phyloP scores from a whole-genome alignment of 1,140 invertebrate species.

The Metaphire vulgaris region DNA sequence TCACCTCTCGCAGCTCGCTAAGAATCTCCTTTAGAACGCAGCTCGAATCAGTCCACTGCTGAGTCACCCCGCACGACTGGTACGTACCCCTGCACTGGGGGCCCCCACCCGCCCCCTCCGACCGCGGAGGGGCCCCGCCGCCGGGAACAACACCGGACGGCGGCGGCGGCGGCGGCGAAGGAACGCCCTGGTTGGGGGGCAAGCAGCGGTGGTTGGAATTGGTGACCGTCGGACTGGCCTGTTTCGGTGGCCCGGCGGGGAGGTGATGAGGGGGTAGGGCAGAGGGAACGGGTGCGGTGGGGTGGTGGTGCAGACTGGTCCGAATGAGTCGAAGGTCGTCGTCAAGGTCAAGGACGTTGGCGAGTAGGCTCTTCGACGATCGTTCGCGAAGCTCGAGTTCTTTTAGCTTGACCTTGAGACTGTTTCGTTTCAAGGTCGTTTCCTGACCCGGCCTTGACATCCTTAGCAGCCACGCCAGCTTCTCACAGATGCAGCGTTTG shows the following conservation, averaged over 20 bases:
- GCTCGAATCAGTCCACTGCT: slow-evolving; percentile 18
- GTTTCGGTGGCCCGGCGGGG: not conserved
- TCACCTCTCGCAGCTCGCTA: slow-evolving; percentile 90
- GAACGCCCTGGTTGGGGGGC: not conserved
- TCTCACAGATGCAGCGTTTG: slow-evolving; percentile 83
- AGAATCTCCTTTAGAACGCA: slow-evolving; percentile 80
- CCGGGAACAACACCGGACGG: not conserved
- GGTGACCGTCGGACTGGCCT: not conserved
- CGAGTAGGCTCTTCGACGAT: slow-evolving; percentile 84
- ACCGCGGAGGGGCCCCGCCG: not conserved
- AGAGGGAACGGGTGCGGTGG: not conserved
- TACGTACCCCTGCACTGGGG: not conserved
- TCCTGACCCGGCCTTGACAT: slow-evolving; percentile 79
- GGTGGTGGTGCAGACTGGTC: not conserved
- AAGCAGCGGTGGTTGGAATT: not conserved
- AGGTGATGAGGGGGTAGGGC: not conserved
- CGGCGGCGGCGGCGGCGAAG: too few relatives aligned
- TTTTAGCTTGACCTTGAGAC: not conserved
- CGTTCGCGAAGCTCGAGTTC: slow-evolving; percentile 85
- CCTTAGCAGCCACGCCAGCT: slow-evolving; percentile 88
- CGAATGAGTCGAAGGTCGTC: slow-evolving; percentile 62
- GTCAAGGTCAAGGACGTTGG: slow-evolving; percentile 92
- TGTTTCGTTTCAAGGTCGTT: not conserved
- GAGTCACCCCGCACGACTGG: not conserved
- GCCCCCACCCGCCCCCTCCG: too few relatives aligned